Base-by-base conservation (phyloP, 2,113 vertebrate genomes). In the Cryptotis parvus region DNA sequence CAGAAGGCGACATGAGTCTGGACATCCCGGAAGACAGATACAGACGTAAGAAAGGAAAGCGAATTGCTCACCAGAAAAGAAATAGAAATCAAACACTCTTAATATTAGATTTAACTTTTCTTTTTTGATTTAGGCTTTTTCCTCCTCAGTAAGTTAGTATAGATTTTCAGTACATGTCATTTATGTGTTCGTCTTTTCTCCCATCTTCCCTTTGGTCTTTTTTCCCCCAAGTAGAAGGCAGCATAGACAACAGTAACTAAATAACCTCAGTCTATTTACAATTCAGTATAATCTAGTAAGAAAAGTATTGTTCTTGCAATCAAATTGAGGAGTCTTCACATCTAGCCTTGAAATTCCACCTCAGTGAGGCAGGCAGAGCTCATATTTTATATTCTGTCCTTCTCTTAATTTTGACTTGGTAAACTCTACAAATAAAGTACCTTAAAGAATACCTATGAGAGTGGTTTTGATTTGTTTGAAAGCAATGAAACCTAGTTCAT, bases 311-410 rank as follows among this genome's bases (percentile, higher is more conserved):
- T 2, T 24, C 55, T 22, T 24, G 55, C 55, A 20, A 58, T 22
- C 18, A 58, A 58, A 58, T 6, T 58, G 55, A 58, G 55, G 55
- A 18, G 20, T 20, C 24, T 35, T 35, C 24, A 11, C 22, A 35
- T 41, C 37, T 39, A 20, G 2, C n/a, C 26, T 4, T 22, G 31
- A 27, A 1, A 7, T 29, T 49, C n/a, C 61, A 4, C 24, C 45
- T 31, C 15, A 11, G 33, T 1, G 9, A 12, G 3, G 26, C 33
- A 63, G 20, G 15, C 6, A 0, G 8, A 58, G 18, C 14, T 1
- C 10, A 6, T 24, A 58, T 26, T 58, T 58, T 29, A 7, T 4
- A 0, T 29, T 31, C 6, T 18, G 9, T 1, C 3, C n/a, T 35
- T 43, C 58, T 52, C 31, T 29, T 3, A 0, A 15, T 33, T 55